Conservation (phyloP, 30 jellyfish, hydroid and myxozoan species). For the Mastigias papua region DNA sequence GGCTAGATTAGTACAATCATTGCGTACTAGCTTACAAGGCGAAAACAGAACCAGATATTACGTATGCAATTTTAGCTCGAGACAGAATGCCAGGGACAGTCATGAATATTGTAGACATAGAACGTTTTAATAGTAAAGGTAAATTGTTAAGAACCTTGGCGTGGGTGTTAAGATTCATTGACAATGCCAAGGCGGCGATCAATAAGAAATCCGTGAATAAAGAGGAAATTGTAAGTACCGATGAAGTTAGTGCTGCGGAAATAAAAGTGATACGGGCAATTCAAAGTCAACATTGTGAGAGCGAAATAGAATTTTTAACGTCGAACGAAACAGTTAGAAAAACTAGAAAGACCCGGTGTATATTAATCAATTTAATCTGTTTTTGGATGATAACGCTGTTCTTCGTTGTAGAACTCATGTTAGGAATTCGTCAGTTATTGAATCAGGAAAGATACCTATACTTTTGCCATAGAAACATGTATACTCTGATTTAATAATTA, state of each 20-base stretch:
- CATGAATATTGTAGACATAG: neutral
- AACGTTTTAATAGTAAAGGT: constrained; percentile 1
- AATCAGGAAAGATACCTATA: constrained; percentile 38
- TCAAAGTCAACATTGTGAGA: neutral
- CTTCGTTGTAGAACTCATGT: constrained; percentile 20
- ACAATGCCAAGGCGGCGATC: neutral
- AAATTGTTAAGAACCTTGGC: constrained; percentile 1
- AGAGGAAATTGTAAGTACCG: neutral
- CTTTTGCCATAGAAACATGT: neutral
- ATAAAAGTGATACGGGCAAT: neutral
- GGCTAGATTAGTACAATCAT: constrained; percentile 55
- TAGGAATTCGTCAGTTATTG: neutral
- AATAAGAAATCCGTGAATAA: neutral
- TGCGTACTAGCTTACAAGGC: constrained; percentile 17
- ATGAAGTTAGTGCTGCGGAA: constrained; percentile 23
- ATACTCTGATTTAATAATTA: constrained; percentile 1
- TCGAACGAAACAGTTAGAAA: neutral
- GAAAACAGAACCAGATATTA: neutral
- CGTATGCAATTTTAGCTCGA: neutral
- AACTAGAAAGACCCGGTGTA: neutral
- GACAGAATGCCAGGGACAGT: neutral
- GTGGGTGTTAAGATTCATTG: constrained; percentile 20
- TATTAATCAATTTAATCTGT: constrained; percentile 21
- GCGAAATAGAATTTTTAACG: neutral
- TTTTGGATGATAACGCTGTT: constrained; percentile 11